Conservation (phyloP, 2,888 invertebrate species). For the Cacoxenus indagator region DNA sequence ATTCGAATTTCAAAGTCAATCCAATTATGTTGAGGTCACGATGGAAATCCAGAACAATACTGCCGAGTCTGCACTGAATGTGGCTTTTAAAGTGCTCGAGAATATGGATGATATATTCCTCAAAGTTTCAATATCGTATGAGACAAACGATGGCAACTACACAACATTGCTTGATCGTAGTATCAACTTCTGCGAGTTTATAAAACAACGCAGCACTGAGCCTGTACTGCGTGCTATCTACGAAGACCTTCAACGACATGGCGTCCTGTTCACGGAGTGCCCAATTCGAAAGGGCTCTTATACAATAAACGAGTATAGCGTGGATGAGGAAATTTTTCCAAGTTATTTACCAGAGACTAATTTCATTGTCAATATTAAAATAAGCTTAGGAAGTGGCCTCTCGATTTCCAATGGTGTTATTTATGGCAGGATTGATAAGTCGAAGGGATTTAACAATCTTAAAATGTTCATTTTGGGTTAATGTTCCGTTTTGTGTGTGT, state of each 20-base stretch:
- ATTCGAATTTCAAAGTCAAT: constrained; percentile 51
- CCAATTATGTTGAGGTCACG: constrained; percentile 49
- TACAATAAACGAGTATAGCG: constrained; percentile 49
- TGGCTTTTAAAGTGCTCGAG: constrained; percentile 47
- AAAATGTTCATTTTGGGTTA: constrained; percentile 66
- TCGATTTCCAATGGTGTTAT: constrained; percentile 50
- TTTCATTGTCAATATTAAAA: constrained; percentile 45
- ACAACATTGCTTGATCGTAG: constrained; percentile 48
- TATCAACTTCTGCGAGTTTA: constrained; percentile 59
- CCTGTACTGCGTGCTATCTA: constrained; percentile 51
- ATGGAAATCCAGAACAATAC: constrained; percentile 53
- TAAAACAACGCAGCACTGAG: constrained; percentile 53
- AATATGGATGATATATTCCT: constrained; percentile 54
- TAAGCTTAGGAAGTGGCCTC: constrained; percentile 36
- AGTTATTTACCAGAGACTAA: constrained; percentile 62
- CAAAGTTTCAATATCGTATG: constrained; percentile 44
- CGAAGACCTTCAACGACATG: constrained; percentile 58
- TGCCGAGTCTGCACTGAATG: constrained; percentile 44
- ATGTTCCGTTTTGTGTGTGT: neutral
- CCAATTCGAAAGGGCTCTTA: constrained; percentile 59
- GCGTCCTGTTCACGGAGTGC: constrained; percentile 56
- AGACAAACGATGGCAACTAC: constrained; percentile 50
- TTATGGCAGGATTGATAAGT: constrained; percentile 61
- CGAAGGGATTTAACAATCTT: constrained; percentile 67
- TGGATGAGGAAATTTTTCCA: constrained; percentile 65